Evolutionary conservation across 2,888 invertebrate genomes (phyloP).

Genomic region (Cantharis rustica): DNA sequence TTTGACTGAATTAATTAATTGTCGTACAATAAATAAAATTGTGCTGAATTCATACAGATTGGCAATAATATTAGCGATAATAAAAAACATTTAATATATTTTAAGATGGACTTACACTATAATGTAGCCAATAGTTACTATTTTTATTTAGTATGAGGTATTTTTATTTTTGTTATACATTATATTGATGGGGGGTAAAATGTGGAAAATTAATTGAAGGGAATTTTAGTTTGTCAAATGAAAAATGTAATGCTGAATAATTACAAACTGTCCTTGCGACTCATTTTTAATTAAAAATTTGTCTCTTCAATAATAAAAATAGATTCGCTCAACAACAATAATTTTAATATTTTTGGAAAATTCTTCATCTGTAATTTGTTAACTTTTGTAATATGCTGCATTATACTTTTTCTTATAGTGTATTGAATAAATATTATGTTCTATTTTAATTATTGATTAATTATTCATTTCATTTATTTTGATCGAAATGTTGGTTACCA

Average conservation of each 20-base stretch:
- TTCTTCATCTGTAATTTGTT: background rate
- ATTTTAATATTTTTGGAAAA: background rate
- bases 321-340: background rate
- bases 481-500: too few species aligned
- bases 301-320: background rate
- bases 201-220: conserved; percentile 4
- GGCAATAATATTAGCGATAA: conserved; percentile 30
- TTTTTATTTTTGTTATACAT: conserved; percentile 23
- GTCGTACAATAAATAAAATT: background rate
- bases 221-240: conserved; percentile 14
- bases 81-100: conserved; percentile 14
- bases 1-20: background rate
- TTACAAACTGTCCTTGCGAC: conserved; percentile 8
- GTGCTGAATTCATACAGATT: background rate
- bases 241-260: conserved; percentile 5
- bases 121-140: conserved; percentile 16
- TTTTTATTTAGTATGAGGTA: conserved; percentile 24
- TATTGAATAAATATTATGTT: background rate
- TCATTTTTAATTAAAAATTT: background rate
- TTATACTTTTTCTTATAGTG: background rate
- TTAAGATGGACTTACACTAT: conserved; percentile 15
- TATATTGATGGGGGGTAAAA: conserved; percentile 10
- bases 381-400: background rate
- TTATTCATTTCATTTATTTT: too few species aligned
- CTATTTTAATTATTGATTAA: background rate